Evolutionary conservation across 2,888 invertebrate species (phyloP).

Genomic region (Andrena haemorrhoa): DNA sequence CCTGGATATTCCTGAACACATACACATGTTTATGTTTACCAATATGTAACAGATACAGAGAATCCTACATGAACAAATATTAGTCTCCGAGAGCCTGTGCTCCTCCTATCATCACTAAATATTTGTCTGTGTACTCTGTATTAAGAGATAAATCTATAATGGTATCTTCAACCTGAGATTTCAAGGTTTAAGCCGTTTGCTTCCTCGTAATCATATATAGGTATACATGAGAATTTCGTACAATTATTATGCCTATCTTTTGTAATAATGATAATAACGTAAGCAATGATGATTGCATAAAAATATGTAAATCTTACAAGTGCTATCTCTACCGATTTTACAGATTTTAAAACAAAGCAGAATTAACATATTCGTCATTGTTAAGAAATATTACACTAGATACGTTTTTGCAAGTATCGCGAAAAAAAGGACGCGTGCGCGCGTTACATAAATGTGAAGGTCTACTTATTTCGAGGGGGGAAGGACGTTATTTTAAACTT

Average conservation of each 20-base stretch:
- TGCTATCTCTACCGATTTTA: neutral
- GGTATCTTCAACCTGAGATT: constrained; percentile 59
- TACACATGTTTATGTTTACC: constrained; percentile 9
- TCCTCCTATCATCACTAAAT: constrained; percentile 58
- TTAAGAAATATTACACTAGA: constrained; percentile 6
- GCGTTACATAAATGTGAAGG: constrained; percentile 42
- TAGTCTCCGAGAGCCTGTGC: constrained; percentile 34
- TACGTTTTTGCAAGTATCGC: neutral
- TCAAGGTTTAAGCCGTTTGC: neutral
- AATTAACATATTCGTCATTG: neutral
- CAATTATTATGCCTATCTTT: neutral
- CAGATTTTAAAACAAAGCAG: neutral
- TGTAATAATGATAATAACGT: neutral
- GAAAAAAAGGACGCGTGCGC: neutral
- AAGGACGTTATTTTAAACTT: constrained; percentile 57
- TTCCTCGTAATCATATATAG: neutral
- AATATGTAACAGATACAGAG: constrained; percentile 18
- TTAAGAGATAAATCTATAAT: constrained; percentile 52
- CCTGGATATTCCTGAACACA: constrained; percentile 5
- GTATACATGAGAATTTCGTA: neutral
- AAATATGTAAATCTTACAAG: neutral
- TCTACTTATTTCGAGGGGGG: constrained; percentile 37
- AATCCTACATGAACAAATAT: constrained; percentile 45
- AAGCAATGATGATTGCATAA: neutral
- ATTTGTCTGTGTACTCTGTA: constrained; percentile 63